Conservation (phyloP, 2,888 invertebrate species). For the Schizotus pectinicornis region DNA sequence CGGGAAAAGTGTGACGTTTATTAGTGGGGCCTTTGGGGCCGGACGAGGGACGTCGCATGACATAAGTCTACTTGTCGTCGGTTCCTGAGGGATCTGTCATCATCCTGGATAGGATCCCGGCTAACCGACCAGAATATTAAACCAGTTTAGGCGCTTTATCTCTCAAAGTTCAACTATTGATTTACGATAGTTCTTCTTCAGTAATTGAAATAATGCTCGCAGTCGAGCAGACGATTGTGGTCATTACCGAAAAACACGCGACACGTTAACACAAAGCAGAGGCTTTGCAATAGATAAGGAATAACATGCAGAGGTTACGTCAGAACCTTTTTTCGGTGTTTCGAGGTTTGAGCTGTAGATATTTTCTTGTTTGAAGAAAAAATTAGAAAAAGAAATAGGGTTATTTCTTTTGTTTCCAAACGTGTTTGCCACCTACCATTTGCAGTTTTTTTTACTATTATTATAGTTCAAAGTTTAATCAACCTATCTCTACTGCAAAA, state of each 20-base stretch:
- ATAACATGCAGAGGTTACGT: too few species aligned
- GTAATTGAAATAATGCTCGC: too few species aligned
- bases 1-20: conserved; percentile 13
- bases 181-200: conserved; percentile 4
- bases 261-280: background rate
- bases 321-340: too few species aligned
- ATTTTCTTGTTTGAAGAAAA: too few species aligned
- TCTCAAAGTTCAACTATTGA: conserved; percentile 10
- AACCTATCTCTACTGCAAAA: too few species aligned
- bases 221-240: too few species aligned
- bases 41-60: conserved; percentile 7
- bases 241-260: background rate
- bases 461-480: too few species aligned
- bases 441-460: too few species aligned
- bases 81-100: conserved; percentile 30
- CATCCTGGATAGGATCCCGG: conserved; percentile 19
- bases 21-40: conserved; percentile 10
- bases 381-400: too few species aligned
- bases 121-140: conserved; percentile 28
- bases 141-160: conserved; percentile 23
- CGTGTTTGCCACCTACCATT: too few species aligned
- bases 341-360: too few species aligned
- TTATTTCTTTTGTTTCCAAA: too few species aligned
- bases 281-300: background rate
- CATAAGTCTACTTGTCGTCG: conserved; percentile 28